Percentiles rank a stretch among this genome's conserved stretches.
Conservation (phyloP, 2,113 vertebrate genomes). For the Spheniscus mendiculus region DNA sequence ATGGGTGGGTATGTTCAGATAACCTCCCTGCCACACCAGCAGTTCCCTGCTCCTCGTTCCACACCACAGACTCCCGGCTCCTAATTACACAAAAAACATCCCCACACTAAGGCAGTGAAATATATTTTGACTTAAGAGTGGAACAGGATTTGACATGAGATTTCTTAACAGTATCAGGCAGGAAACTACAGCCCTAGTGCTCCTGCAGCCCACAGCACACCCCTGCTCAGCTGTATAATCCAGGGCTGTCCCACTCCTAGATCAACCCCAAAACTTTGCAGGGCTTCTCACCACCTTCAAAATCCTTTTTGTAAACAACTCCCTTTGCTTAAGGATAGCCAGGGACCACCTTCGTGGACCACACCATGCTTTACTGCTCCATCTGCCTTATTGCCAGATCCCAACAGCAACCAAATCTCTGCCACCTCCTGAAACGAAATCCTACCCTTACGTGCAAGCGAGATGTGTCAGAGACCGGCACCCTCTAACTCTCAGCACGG, state of each 20-base stretch:
- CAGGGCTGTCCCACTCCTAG: background rate
- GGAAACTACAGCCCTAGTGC: background rate
- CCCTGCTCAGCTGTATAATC: background rate
- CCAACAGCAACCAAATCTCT: fast-evolving
- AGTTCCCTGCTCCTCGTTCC: background rate
- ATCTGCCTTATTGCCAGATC: background rate
- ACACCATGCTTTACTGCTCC: background rate
- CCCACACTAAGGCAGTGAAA: background rate
- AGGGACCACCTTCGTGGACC: background rate
- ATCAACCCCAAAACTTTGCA: background rate
- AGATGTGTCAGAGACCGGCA: background rate
- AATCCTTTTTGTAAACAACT: background rate
- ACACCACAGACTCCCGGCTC: background rate
- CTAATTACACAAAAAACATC: background rate
- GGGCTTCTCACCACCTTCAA: background rate
- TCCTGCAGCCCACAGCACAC: background rate
- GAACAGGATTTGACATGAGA: background rate
- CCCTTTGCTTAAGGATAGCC: background rate
- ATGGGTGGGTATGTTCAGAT: slow-evolving; percentile 25
- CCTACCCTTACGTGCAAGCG: fast-evolving
- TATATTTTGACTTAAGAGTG: background rate
- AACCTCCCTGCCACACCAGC: background rate
- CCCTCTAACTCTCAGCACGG: background rate
- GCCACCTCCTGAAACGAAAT: background rate
- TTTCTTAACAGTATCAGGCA: background rate